Conservation (phyloP, 2,888 invertebrate genomes). For the Gymnosoma rotundatum region DNA sequence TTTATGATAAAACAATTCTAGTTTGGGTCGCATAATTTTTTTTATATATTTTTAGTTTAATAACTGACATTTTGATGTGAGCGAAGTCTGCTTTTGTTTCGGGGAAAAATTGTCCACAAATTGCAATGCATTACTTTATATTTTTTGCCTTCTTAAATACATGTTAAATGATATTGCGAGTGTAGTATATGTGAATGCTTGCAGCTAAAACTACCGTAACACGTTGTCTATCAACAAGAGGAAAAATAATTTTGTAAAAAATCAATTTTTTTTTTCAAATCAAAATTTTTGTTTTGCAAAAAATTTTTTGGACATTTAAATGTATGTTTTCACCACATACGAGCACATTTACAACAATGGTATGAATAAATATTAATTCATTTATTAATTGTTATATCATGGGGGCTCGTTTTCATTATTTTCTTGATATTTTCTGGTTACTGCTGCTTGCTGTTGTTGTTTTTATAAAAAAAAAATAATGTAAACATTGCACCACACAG, state of each 20-base stretch:
- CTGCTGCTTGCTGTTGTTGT: slow-evolving; percentile 11
- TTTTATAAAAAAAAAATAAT: slow-evolving; percentile 38
- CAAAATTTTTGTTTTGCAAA: neutral
- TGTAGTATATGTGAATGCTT: slow-evolving; percentile 8
- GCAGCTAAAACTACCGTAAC: slow-evolving; percentile 29
- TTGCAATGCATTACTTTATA: slow-evolving; percentile 35
- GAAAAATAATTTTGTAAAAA: slow-evolving; percentile 32
- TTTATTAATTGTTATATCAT: slow-evolving; percentile 53
- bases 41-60: neutral
- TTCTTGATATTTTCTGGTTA: neutral
- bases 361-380: slow-evolving; percentile 44
- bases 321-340: slow-evolving; percentile 40
- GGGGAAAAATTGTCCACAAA: slow-evolving; percentile 17
- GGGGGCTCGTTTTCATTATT: slow-evolving; percentile 61
- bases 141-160: slow-evolving; percentile 30
- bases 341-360: neutral
- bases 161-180: slow-evolving; percentile 14
- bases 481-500: slow-evolving; percentile 60
- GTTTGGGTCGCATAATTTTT: too few relatives aligned
- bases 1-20: too few relatives aligned
- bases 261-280: slow-evolving; percentile 24
- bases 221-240: neutral
- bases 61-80: neutral
- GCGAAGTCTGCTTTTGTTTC: neutral
- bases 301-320: slow-evolving; percentile 25